Conservation (phyloP, 2,888 invertebrate genomes). For the Empis stercorea region DNA sequence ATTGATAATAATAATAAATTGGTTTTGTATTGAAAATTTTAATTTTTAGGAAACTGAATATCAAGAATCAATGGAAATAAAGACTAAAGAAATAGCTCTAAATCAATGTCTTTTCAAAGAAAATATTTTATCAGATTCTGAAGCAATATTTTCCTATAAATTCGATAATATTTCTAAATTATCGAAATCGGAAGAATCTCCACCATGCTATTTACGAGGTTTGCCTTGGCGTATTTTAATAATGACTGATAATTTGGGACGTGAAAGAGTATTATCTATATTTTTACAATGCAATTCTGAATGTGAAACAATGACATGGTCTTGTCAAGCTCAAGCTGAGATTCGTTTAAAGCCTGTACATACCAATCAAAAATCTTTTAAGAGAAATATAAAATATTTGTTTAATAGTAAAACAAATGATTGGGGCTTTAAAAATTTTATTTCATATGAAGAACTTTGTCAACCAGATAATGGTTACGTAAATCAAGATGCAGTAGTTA, state of each 20-base stretch:
- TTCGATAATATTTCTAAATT: conserved; percentile 82
- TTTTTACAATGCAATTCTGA: conserved; percentile 95
- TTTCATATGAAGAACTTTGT: conserved; percentile 85
- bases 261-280: conserved; percentile 51
- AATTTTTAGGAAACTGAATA: too few species aligned
- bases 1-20: too few species aligned
- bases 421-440: conserved; percentile 97
- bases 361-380: conserved; percentile 77
- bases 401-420: conserved; percentile 76
- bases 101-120: too few species aligned
- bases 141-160: conserved; percentile 81
- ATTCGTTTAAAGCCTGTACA: conserved; percentile 79
- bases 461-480: conserved; percentile 86
- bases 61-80: too few species aligned
- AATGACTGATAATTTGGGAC: conserved; percentile 49
- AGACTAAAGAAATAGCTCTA: too few species aligned
- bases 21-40: too few species aligned
- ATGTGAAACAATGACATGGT: conserved; percentile 92
- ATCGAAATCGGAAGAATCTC: conserved; percentile 72
- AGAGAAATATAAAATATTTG: conserved; percentile 85
- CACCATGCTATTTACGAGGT: conserved; percentile 86
- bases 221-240: conserved; percentile 99
- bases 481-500: conserved; percentile 78
- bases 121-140: conserved; percentile 25
- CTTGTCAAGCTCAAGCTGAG: conserved; percentile 93